These are phyloP conservation scores for Cryptotermes secundus DNA, from an alignment of 1,140 invertebrate genomes.

Conservation along the genomic window DNA sequence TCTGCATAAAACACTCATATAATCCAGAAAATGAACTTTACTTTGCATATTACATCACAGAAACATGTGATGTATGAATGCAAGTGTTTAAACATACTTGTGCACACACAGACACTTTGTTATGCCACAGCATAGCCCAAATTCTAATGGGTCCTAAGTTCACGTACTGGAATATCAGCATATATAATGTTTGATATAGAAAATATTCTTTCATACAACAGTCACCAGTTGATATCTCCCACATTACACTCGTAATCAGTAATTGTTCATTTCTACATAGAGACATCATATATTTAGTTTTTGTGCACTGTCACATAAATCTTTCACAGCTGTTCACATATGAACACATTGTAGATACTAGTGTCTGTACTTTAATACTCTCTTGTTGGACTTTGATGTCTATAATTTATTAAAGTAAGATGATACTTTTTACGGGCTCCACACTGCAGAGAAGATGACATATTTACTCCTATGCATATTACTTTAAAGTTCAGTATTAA, in stretches of 20 bases:
- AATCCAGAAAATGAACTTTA: not conserved
- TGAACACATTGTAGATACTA: slow-evolving; percentile 27
- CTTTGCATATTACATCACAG: not conserved
- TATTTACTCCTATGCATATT: not conserved
- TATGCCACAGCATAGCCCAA: not conserved
- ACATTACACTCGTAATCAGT: not conserved
- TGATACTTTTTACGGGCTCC: slow-evolving; percentile 11
- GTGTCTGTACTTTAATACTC: slow-evolving; percentile 3
- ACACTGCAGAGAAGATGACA: slow-evolving; percentile 21
- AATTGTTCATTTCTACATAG: not conserved
- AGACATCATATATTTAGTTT: not conserved
- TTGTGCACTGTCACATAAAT: not conserved
- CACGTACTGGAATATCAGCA: not conserved
- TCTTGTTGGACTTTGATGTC: not conserved
- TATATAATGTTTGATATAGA: not conserved
- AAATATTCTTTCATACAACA: not conserved
- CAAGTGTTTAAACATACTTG: no score
- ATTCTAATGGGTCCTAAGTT: not conserved
- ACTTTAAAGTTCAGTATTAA: not conserved
- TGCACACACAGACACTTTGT: not conserved
- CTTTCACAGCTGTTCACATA: slow-evolving; percentile 6
- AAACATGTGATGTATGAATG: not conserved
- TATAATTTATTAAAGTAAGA: slow-evolving; percentile 10
- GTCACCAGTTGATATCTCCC: not conserved
- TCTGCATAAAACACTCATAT: not conserved